A percentile compares a stretch with the other conserved stretches of the same genome.
Conservation (phyloP, 2,888 invertebrate species). For the Pterobdella sp. region DNA sequence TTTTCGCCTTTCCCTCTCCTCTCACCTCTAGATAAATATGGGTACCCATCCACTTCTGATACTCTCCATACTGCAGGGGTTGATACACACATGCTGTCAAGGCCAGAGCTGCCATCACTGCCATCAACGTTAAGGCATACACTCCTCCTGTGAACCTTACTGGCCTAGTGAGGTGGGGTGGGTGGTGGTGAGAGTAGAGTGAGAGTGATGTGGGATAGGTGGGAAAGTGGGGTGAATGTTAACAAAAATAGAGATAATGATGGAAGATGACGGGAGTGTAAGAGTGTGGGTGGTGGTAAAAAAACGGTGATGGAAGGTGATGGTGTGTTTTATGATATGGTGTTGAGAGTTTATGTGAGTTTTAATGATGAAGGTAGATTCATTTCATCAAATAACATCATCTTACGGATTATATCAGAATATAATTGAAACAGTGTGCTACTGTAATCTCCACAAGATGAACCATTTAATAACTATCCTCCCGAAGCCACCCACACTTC, state of each 20-base stretch:
- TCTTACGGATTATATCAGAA: too few relatives aligned
- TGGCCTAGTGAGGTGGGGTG: neutral
- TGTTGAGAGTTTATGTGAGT: too few relatives aligned
- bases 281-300: neutral
- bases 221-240: neutral
- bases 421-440: too few relatives aligned
- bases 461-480: too few relatives aligned
- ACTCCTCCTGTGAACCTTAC: slow-evolving; percentile 2
- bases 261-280: neutral
- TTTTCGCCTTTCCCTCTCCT: too few relatives aligned
- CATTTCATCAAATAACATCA: too few relatives aligned
- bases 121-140: neutral
- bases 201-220: neutral
- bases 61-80: neutral
- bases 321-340: neutral
- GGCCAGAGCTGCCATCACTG: slow-evolving; percentile 1
- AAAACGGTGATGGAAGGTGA: neutral
- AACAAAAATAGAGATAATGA: too few relatives aligned
- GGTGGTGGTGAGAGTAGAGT: neutral
- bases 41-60: neutral
- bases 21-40: neutral
- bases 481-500: too few relatives aligned
- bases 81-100: neutral
- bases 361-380: too few relatives aligned
- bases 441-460: too few relatives aligned